A percentile compares a stretch with the other conserved stretches of the same genome.
Evolutionary conservation across 1,140 invertebrate genomes (phyloP).

Genomic region (Cheumatopsyche charites): DNA sequence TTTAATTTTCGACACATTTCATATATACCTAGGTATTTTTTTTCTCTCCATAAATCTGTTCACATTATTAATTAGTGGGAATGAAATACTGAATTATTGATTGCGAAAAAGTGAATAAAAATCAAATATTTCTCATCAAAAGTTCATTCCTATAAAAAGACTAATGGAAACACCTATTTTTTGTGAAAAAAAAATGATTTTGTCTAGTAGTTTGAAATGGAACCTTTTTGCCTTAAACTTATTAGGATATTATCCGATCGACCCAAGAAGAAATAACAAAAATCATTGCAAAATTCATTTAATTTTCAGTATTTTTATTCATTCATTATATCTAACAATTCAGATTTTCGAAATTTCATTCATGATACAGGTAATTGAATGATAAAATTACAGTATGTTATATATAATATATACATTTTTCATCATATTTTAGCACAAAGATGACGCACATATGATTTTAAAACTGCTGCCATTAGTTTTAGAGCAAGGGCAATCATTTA

Average conservation of each 20-base stretch:
- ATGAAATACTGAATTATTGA: too few species aligned
- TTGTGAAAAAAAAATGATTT: background rate
- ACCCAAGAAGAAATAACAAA: conserved; percentile 5
- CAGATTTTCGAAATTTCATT: conserved; percentile 8
- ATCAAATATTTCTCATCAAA: too few species aligned
- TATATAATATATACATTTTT: background rate
- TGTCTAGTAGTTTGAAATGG: conserved; percentile 10
- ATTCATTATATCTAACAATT: background rate
- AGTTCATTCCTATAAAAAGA: too few species aligned
- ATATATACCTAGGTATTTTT: too few species aligned
- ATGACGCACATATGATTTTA: background rate
- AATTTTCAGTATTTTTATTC: conserved; percentile 14
- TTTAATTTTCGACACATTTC: too few species aligned
- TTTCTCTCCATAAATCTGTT: too few species aligned
- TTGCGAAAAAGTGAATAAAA: too few species aligned
- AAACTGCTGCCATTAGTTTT: conserved; percentile 22
- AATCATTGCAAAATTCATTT: background rate
- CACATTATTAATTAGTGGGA: too few species aligned
- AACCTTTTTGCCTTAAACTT: conserved; percentile 7
- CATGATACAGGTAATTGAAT: conserved; percentile 23
- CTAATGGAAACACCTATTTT: too few species aligned
- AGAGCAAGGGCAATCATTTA: conserved; percentile 7
- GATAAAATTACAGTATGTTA: conserved; percentile 7
- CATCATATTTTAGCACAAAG: background rate
- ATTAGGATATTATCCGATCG: conserved; percentile 15